Base-by-base conservation (phyloP, 2,888 invertebrate genomes). In the Pyrocoelia pectoralis region DNA sequence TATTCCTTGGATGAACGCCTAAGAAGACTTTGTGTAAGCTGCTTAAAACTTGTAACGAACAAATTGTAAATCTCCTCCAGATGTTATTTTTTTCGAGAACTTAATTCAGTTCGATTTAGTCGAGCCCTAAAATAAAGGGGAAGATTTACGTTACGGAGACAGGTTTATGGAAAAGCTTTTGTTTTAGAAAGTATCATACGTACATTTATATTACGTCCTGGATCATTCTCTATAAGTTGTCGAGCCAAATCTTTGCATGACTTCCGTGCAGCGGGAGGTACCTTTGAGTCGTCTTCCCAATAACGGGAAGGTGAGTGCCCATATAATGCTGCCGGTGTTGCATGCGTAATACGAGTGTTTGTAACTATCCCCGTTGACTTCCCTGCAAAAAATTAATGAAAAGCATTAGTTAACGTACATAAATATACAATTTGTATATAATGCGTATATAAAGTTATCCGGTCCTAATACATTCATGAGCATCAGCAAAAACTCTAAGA, bases 281-380 rank as follows among this genome's bases (percentile, higher is more conserved):
- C 89, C 74, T 91, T 87, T 65, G 89, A 88, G 76, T 91, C 91
- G 71, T 91, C 91, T 76, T 92, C 92, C 92, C 92, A 92, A 77
- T 91, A 90, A 48, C 92, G 83, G 13, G 89, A 88, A 5, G 91
- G 88, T 1, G 90, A 86, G 74, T 92, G 91, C 0, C 91, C 90
- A 76, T 90, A 92, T 33, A 91, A 80, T 0, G 91, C 92, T 0
- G 92, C 91, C 0, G 92, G 92, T 0, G 92, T 91, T 0, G 92
- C 92, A 76, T 92, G 92, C 0, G 92, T 92, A 70, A 93, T 87
- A 46, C 92, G 83, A 0, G 92, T 90, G 63, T 91, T 92, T 1
- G 93, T 93, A 24, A 93, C 92, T 41, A 93, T 87, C 0, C 92
- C 93, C n/a, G 89, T 91, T 10, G 90, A 87, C 83, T 91, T 92